Evolutionary conservation across 2,113 vertebrate species (phyloP), one percentile per base, ranked within the genome.

Genomic region (Hippocampus guttulatus): DNA sequence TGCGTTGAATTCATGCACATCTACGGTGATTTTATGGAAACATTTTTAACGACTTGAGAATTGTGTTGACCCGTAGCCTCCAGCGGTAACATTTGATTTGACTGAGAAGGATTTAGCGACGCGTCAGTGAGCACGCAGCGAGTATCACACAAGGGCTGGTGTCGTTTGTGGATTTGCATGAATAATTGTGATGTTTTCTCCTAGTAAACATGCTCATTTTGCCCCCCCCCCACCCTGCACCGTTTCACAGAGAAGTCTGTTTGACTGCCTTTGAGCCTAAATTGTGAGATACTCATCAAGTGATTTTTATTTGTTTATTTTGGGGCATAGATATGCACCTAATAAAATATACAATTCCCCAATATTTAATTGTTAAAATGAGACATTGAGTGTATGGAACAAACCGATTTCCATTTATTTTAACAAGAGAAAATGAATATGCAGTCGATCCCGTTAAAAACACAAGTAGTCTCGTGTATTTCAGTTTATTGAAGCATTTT

Each of bases 51-150:
- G n/a, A 30, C 61, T 55, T 67, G 79, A 81, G 14, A 3, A 21
- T 6, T 33, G 77, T 71, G 76, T 80, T 75, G 85, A 81, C 75
- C 85, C 80, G 74, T 79, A 72, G 86, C 88, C 89, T 87, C 75
- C 83, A 91, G 85, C 87, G 45, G 82, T 85, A 84, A 84, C 88
- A 88, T 87, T 88, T 91, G 76, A 81, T 82, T 79, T 81, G 83
- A 87, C 73, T 84, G 85, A 80, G 86, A 78, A 86, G 65, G 81
- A 60, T 80, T 89, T 84, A 77, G 81, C 82, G 78, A 74, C 74
- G 86, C 85, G 83, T 84, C 87, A 89, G 81, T 75, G 84, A 72
- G 70, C 85, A 76, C 11, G 43, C 63, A 65, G 63, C 12, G 14
- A 64, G 38, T 5, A 40, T 38, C 62, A 49, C 64, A 65, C 68